Percentiles rank a stretch among this genome's conserved stretches.
phyloP scores from a whole-genome alignment of 2,797 vertebrate genomes.

The Oceanodroma leucorhoa region DNA sequence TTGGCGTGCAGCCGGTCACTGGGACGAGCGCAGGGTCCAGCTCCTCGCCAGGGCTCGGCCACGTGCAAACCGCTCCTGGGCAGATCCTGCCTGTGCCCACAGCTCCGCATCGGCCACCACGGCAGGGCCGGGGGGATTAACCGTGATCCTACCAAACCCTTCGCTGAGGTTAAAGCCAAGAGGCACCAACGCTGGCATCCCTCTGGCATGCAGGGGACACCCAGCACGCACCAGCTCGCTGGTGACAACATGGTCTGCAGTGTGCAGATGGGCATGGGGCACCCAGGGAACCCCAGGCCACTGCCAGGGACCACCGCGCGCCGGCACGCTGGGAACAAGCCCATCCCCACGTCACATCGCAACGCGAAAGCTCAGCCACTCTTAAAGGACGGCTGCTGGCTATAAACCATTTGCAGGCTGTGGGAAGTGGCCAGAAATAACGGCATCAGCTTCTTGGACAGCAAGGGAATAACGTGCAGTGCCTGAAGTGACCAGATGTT shows the following conservation, averaged over 20 bases:
- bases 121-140: not conserved
- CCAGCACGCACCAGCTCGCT: fast-evolving
- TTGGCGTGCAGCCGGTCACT: fast-evolving
- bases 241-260: not conserved
- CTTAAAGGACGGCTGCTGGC: fast-evolving
- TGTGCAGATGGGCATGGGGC: fast-evolving
- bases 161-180: not conserved
- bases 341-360: not conserved
- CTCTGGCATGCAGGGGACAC: fast-evolving
- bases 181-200: fast-evolving
- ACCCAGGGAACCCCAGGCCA: not conserved
- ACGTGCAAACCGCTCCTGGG: not conserved
- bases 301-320: fast-evolving
- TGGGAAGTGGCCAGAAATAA: not conserved
- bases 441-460: not conserved
- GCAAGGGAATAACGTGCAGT: not conserved
- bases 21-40: not conserved
- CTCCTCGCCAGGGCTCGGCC: not conserved
- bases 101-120: not conserved
- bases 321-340: not conserved
- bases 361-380: fast-evolving
- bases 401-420: not conserved
- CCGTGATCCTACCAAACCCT: not conserved
- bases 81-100: not conserved
- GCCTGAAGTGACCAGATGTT: not conserved